Base-by-base conservation (phyloP, 2,888 invertebrate species). In the Perizoma affinitatum region DNA sequence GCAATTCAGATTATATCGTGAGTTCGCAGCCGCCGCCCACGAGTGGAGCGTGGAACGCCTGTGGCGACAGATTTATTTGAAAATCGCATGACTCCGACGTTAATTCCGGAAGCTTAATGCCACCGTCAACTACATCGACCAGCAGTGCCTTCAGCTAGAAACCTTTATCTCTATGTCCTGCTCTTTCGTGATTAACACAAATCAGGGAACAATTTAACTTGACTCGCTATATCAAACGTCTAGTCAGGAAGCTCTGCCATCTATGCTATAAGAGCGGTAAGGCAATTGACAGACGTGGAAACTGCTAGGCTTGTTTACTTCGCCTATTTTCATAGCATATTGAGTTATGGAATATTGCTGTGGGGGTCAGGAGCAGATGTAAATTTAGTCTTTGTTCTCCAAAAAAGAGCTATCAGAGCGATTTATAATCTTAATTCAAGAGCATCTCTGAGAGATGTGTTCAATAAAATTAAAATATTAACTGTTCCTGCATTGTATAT, bases 11-110 rank as follows among this genome's bases (percentile, higher is more conserved):
- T 78, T 61, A 67, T 70, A 76, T 74, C 68, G 66, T 61, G 65
- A 69, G 59, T 68, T 69, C 51, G 66, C 75, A 77, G 67, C 63
- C 61, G 63, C 74, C 79, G 71, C 77, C 78, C 73, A 75, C 80
- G 58, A 60, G 68, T 63, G 66, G 71, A 70, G 73, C 71, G 69
- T 65, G 65, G 66, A 69, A 69, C 68, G 71, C 63, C 69, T 70
- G 74, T 71, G 79, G 73, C 77, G 85, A 85, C 81, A 83, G 83
- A 88, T 90, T 88, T 87, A 90, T 87, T 82, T 66, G 72, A 64
- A 70, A 78, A 85, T 89, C 76, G 83, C 85, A 84, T 86, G 84
- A 78, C 80, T 80, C 75, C 72, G 69, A 75, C 76, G 71, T 79
- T 80, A 80, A 83, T 82, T 84, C 84, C 77, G 81, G 81, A 84